Evolutionary conservation across 1,140 invertebrate species (phyloP).

Genomic region (Drusus annulatus): DNA sequence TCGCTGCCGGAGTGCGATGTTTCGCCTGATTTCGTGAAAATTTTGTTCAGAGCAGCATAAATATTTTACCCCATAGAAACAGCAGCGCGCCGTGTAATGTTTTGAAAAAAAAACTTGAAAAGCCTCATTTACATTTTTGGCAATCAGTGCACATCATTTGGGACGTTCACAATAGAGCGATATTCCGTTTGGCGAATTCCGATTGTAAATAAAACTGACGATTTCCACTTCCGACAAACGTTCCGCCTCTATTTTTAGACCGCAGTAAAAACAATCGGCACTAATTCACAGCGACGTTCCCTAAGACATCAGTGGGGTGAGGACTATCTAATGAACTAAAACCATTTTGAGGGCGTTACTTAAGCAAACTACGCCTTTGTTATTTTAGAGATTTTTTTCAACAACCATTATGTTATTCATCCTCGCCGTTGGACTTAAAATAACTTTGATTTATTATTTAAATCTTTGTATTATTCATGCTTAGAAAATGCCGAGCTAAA

Average conservation of each 20-base stretch:
- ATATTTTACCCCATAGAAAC: neutral
- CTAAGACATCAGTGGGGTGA: constrained; percentile 53
- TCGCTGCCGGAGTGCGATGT: neutral
- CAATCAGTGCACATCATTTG: constrained; percentile 34
- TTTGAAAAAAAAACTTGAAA: constrained; percentile 38
- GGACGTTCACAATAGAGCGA: constrained; percentile 1
- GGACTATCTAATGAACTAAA: constrained; percentile 43
- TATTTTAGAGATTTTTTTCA: neutral
- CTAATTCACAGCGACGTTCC: constrained; percentile 36
- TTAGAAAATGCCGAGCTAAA: no score
- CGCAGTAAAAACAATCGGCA: constrained; percentile 43
- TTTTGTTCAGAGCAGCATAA: constrained; percentile 4
- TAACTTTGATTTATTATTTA: constrained; percentile 5
- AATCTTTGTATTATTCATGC: no score
- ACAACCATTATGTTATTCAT: constrained; percentile 10
- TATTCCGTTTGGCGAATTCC: constrained; percentile 9
- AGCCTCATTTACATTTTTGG: constrained; percentile 30
- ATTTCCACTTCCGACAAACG: constrained; percentile 25
- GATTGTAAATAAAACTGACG: constrained; percentile 19
- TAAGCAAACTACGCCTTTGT: constrained; percentile 24
- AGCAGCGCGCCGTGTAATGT: constrained; percentile 14
- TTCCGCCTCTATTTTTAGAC: constrained; percentile 48
- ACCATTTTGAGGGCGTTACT: constrained; percentile 38
- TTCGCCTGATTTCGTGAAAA: neutral
- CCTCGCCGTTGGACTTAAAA: neutral